Evolutionary conservation across 2,797 vertebrate species (phyloP), one percentile per base, ranked within the genome.

Genomic region (Lagocephalus sceleratus): DNA sequence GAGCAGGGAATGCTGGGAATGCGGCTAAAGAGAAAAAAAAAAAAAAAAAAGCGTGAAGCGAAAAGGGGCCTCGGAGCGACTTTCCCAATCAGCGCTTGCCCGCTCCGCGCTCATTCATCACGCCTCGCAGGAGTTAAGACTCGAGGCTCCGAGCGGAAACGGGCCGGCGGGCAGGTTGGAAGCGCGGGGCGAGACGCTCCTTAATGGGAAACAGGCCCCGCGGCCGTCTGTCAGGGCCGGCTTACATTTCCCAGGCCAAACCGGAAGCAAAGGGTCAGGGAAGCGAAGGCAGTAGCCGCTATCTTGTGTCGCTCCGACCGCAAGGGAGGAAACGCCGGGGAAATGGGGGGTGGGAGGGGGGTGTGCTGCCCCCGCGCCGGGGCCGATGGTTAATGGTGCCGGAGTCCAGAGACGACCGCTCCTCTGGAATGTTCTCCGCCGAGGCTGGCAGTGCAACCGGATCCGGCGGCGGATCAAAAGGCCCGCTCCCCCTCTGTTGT

Each of bases 201-300:
- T 50, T 87, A 89, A 90, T 86, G 48, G 77, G 77, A 86, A 87
- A 68, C 85, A 88, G 85, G 69, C 79, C 57, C 57, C 73, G 69
- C 29, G 77, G 73, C 75, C 47, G 76, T 74, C 87, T 85, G 78
- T 83, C 81, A 81, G 77, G 66, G 70, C 75, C 5, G n/a, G 81
- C 82, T 82, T 82, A 82, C 85, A 87, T 88, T 92, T 92, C 91
- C 90, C 90, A 88, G 91, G 90, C 88, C 42, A 20, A 68, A 69
- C 62, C 80, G 85, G 87, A 90, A 90, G 89, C 84, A 81, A 50
- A 59, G 53, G 81, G 80, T 78, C 64, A 40, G 78, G 71, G 56
- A 81, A 83, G 58, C 60, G 79, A 79, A 85, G 78, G 83, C 73
- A 42, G 81, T 84, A 83, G 85, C 78, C 8, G 57, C 82, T 85